These are phyloP conservation scores for Chionodraco myersi DNA, from an alignment of 2,113 vertebrate genomes.

Conservation along the genomic window DNA sequence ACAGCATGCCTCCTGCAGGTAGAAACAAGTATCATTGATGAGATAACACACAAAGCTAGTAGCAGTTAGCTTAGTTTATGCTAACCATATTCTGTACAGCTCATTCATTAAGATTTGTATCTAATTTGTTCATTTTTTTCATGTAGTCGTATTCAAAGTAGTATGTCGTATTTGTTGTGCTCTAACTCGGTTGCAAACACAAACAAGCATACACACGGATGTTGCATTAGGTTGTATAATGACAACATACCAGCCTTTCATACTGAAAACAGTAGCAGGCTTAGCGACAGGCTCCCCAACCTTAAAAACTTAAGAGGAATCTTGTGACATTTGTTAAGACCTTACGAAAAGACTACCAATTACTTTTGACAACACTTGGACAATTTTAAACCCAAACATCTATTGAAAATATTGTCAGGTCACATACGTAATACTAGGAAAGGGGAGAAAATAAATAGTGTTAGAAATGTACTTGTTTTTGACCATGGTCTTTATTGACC, in stretches of 20 bases:
- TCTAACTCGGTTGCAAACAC: not conserved
- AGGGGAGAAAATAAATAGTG: no score
- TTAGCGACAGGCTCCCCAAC: slow-evolving; percentile 41
- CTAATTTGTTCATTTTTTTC: no score
- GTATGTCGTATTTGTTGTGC: not conserved
- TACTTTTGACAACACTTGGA: not conserved
- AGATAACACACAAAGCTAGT: not conserved
- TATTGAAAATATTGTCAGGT: no score
- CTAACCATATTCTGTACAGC: no score
- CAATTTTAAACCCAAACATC: not conserved
- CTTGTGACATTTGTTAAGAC: slow-evolving; percentile 48
- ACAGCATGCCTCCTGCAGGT: slow-evolving; percentile 90
- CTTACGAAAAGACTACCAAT: slow-evolving; percentile 15
- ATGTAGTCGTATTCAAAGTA: no score
- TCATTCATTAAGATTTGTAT: no score
- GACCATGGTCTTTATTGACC: no score
- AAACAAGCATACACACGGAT: slow-evolving; percentile 1
- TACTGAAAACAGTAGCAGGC: slow-evolving; percentile 33
- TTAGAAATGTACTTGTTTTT: no score
- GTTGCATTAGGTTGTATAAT: slow-evolving; percentile 59
- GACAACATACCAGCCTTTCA: slow-evolving; percentile 33
- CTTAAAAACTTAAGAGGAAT: slow-evolving; percentile 46
- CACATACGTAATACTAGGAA: no score
- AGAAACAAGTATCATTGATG: not conserved
- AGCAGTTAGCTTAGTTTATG: no score